A percentile compares a stretch with the other conserved stretches of the same genome.
phyloP scores from a whole-genome alignment of 92 coral and sea anemone genomes.

The Bergia puertoricense region DNA sequence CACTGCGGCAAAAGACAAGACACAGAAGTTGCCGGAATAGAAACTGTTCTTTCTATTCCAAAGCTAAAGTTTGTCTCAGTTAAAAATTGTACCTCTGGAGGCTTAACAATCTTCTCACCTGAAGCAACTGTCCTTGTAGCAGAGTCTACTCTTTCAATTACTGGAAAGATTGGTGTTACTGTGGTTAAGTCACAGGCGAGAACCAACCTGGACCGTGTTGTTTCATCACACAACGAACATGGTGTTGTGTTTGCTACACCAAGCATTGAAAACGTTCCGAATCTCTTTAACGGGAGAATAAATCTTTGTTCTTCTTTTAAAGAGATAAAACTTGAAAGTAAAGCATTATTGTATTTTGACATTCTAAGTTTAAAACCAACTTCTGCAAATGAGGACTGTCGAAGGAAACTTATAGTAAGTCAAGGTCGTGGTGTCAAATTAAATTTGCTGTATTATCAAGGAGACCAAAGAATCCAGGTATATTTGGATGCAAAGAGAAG shows the following conservation, averaged over 20 bases:
- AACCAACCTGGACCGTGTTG: conserved; percentile 35
- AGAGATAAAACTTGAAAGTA: conserved; percentile 19
- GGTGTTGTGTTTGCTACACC: conserved; percentile 57
- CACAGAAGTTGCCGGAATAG: conserved; percentile 54
- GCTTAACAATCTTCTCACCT: conserved; percentile 33
- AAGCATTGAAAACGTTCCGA: conserved; percentile 41
- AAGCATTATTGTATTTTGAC: conserved; percentile 45
- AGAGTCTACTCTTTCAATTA: conserved; percentile 12
- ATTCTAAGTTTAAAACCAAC: conserved; percentile 24
- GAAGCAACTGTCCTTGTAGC: conserved; percentile 10
- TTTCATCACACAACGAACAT: conserved; percentile 18
- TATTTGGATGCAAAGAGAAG: conserved; percentile 7
- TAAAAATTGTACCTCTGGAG: conserved; percentile 57
- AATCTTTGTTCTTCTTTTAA: conserved; percentile 46
- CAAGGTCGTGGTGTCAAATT: conserved; percentile 56
- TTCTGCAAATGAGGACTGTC: conserved; percentile 32
- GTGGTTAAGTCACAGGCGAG: conserved; percentile 30
- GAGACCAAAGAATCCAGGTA: conserved; percentile 35
- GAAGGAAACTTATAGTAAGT: conserved; percentile 39
- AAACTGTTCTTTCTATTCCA: conserved; percentile 44
- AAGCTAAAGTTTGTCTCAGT: conserved; percentile 38
- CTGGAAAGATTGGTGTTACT: conserved; percentile 15
- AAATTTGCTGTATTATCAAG: conserved; percentile 44
- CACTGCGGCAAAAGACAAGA: conserved; percentile 60
- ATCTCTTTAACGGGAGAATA: conserved; percentile 49